Percentiles rank a stretch among this genome's conserved stretches.
phyloP scores from a whole-genome alignment of 2,888 invertebrate genomes.

The Beris chalybata region DNA sequence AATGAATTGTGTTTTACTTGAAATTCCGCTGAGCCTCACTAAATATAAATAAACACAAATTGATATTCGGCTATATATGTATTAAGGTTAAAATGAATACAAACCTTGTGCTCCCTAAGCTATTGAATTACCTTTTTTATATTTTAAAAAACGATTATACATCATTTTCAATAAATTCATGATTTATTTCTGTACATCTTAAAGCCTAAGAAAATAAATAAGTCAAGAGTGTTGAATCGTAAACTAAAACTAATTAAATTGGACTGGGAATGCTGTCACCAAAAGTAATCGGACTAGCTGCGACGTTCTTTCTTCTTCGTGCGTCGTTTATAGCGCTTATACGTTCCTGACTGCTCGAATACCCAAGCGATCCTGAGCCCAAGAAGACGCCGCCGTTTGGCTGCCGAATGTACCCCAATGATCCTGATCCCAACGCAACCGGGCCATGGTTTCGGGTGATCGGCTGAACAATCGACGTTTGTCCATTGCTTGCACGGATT shows the following conservation, averaged over 20 bases:
- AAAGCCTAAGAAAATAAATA: slow-evolving; percentile 25
- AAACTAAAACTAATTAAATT: slow-evolving; percentile 14
- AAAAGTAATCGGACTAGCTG: slow-evolving; percentile 49
- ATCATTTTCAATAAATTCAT: background rate
- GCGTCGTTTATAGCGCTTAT: slow-evolving; percentile 47
- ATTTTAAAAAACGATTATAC: no score
- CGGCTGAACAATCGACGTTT: slow-evolving; percentile 35
- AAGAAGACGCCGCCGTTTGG: slow-evolving; percentile 54
- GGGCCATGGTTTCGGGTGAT: slow-evolving; percentile 41
- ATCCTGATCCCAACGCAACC: slow-evolving; percentile 55
- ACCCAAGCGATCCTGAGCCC: slow-evolving; percentile 56
- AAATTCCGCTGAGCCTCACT: no score
- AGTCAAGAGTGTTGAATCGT: slow-evolving; percentile 7
- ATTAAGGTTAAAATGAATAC: no score
- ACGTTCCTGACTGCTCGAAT: slow-evolving; percentile 51
- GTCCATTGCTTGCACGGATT: slow-evolving; percentile 18
- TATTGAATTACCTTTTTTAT: background rate
- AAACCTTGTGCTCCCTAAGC: no score
- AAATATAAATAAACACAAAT: no score
- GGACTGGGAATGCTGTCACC: slow-evolving; percentile 2
- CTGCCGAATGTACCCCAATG: slow-evolving; percentile 53
- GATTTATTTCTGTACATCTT: slow-evolving; percentile 9
- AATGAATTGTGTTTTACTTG: no score
- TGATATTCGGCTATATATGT: no score
- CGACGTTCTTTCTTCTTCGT: slow-evolving; percentile 49